Conservation (phyloP, 1,140 invertebrate genomes). For the Coenobita brevimanus region DNA sequence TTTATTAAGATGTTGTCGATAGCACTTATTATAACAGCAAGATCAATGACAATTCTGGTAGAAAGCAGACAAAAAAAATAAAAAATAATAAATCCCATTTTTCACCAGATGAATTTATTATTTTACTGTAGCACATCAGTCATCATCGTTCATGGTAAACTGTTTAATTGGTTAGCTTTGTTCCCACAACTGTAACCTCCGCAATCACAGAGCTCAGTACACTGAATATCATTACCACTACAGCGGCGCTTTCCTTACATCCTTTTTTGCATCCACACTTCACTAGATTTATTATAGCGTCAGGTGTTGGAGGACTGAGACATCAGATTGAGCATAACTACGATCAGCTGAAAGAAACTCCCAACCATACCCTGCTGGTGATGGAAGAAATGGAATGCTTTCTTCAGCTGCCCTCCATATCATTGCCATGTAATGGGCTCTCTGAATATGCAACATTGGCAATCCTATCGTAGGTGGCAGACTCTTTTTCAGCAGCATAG, state of each 20-base stretch:
- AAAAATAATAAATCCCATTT: background rate
- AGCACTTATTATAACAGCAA: too few species aligned
- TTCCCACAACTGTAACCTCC: background rate
- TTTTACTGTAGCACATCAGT: background rate
- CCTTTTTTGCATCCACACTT: constrained; percentile 19
- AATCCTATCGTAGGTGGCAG: background rate
- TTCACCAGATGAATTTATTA: background rate
- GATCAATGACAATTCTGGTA: too few species aligned
- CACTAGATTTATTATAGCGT: constrained; percentile 6
- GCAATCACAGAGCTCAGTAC: background rate
- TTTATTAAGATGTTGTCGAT: too few species aligned
- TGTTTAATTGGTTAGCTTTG: background rate
- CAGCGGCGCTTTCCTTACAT: background rate
- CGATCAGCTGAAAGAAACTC: background rate
- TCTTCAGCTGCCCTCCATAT: constrained; percentile 19
- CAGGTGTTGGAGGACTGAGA: constrained; percentile 28
- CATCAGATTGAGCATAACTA: background rate
- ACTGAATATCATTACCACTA: background rate
- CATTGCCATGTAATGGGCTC: constrained; percentile 24
- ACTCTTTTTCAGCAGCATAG: constrained; percentile 11
- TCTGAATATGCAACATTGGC: constrained; percentile 9
- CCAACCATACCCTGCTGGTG: constrained; percentile 25
- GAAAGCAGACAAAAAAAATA: too few species aligned
- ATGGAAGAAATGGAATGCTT: background rate
- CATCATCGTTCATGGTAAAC: background rate